Base-by-base conservation (phyloP, 2,113 vertebrate species). In the Oreocharis arfaki region DNA sequence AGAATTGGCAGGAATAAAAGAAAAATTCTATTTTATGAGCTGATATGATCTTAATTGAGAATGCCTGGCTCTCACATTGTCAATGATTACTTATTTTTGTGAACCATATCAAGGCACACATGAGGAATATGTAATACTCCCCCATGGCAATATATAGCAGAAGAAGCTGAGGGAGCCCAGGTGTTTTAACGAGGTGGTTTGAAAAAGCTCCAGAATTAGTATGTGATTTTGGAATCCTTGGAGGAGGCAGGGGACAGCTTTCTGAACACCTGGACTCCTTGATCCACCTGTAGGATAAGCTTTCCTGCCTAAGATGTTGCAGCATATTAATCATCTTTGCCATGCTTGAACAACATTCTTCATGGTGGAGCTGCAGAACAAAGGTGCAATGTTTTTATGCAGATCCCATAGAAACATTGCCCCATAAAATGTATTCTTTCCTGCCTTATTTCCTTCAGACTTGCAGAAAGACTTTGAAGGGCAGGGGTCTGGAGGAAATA, bases 41-140 rank as follows among this genome's bases (percentile, higher is more conserved):
- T 92, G 90, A 95, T 97, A 95, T 20, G 21, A 95, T 96, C 96
- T 96, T 89, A 94, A 84, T 86, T 88, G 86, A 86, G 90, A 90
- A 65, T 87, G 28, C 49, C 64, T 86, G 76, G 30, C 41, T 95
- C 49, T 93, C 64, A 42, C 37, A 53, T 78, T 90, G 83, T 75
- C 79, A 89, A 81, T 94, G 93, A 96, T 95, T 65, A 65, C 61
- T 84, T 93, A 64, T 50, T 92, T 96, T 86, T 84, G n/a, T 92
- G 85, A 87, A 74, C 85, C 84, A 35, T 93, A 81, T 90, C 32
- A 84, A 90, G 49, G 49, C 18, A 20, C 0, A 13, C 44, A 35
- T 75, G 91, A 87, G 19, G 61, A 93, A 84, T 88, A 89, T 56
- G 65, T 80, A 81, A 84, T 92, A 64, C 6, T 81, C 7, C 80